A percentile compares a stretch with the other conserved stretches of the same genome.
Conservation (phyloP, 2,888 invertebrate genomes). For the Tipula vernalis region DNA sequence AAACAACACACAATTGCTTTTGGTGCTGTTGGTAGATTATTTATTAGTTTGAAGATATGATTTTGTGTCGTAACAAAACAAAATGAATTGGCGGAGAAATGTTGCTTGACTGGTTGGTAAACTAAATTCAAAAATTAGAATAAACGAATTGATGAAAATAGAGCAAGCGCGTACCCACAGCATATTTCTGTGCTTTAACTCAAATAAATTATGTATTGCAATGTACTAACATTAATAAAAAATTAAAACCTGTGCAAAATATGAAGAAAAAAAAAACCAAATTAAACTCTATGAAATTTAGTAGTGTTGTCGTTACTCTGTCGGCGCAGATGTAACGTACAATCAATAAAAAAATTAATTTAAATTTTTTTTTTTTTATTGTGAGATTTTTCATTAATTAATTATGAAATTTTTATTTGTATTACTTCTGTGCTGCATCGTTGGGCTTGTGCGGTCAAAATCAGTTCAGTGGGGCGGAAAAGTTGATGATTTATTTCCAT, state of each 20-base stretch:
- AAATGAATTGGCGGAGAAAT: neutral
- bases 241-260: neutral
- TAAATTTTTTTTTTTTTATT: neutral
- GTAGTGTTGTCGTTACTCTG: neutral
- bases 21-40: neutral
- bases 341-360: neutral
- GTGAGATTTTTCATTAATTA: neutral
- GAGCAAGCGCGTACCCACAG: neutral
- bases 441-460: neutral
- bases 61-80: neutral
- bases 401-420: neutral
- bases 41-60: neutral
- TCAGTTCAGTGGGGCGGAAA: neutral
- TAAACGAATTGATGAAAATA: neutral
- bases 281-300: neutral
- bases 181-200: neutral
- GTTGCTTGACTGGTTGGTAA: neutral
- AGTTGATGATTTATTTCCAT: neutral
- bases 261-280: neutral
- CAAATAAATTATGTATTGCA: neutral
- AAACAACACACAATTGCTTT: neutral
- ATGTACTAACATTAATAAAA: neutral
- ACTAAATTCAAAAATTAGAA: too few species aligned
- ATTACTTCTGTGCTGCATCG: neutral
- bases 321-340: neutral